Percentiles rank a stretch among this genome's conserved stretches.
Evolutionary conservation across 2,113 vertebrate species (phyloP).

Genomic region (Geococcyx californianus): DNA sequence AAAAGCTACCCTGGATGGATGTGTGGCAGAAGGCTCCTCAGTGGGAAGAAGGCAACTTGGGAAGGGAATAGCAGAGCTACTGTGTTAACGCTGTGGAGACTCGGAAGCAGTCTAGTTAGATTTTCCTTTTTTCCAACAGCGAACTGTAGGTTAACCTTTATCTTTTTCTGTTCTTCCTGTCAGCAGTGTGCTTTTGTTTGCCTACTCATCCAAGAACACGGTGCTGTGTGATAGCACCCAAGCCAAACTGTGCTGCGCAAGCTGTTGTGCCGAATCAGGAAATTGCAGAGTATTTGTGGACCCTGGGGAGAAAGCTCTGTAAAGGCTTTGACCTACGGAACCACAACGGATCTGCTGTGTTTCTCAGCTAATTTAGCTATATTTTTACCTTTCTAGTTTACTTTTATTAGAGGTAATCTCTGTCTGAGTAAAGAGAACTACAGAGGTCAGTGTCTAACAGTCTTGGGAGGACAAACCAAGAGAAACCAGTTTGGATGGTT

Average conservation of each 20-base stretch:
- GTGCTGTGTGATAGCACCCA: neutral
- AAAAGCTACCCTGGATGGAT: neutral
- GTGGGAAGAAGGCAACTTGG: neutral
- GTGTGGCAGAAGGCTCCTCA: neutral
- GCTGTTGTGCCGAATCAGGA: neutral
- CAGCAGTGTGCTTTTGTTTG: neutral
- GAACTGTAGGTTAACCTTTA: neutral
- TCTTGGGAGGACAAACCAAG: neutral
- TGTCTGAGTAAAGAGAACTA: neutral
- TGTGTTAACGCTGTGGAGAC: neutral
- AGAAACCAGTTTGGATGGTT: neutral
- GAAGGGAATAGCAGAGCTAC: neutral
- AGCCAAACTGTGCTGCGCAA: neutral
- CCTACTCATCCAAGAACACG: neutral
- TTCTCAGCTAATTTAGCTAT: neutral
- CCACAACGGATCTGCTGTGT: neutral
- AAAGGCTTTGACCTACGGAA: neutral
- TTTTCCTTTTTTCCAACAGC: neutral
- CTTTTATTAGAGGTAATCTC: neutral
- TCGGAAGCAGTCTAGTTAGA: neutral
- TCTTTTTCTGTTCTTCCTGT: neutral
- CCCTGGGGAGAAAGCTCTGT: neutral
- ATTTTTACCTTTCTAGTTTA: neutral
- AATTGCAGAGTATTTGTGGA: neutral
- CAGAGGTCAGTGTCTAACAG: accelerated